Evolutionary conservation across 2,888 invertebrate species (phyloP), one percentile per base, ranked within the genome.

Genomic region (Eupsilia transversa): DNA sequence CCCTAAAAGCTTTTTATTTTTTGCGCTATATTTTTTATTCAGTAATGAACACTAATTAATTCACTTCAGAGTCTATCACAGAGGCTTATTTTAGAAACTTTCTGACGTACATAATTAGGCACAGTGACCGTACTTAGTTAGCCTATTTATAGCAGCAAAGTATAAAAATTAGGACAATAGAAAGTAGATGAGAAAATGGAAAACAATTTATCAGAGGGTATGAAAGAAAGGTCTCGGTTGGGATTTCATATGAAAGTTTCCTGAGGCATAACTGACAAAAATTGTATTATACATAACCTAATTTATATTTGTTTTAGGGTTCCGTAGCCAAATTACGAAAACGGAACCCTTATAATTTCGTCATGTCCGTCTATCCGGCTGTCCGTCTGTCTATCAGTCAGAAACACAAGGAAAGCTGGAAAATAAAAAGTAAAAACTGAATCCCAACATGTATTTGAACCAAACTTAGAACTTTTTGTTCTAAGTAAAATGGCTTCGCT

Each of bases 191-290:
- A 38, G 17, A 33, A 78, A 60, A 71, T 43, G 17, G 35, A 35
- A 59, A 52, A 60, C 52, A 35, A 78, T 69, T n/a, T n/a, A 60
- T 79, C 14, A 71, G 52, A 60, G 27, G 4, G 43, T 52, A 30
- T 60, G 17, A 33, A 71, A 38, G 33, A 60, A 78, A 76, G 52
- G 59, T 76, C 78, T 38, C 52, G 30, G 49, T 60, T 54, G 38
- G 23, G 46, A 66, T 76, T 54, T 60, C 43, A 70, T 70, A 76
- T 17, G 30, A 78, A 54, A 52, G 12, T 35, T 78, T 14, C 35
- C n/a, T 35, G 30, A 30, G 46, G 56, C 30, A 76, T 41, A 77
- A 30, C 77, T 43, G 69, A 30, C n/a, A n/a, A 52, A 77, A 59
- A 43, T 35, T 14, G 33, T 35, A 35, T 56, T 65, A n/a, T 14